Percentiles rank a stretch among this genome's conserved stretches.
Evolutionary conservation across 2,797 vertebrate species (phyloP).

Genomic region (Limosa lapponica): DNA sequence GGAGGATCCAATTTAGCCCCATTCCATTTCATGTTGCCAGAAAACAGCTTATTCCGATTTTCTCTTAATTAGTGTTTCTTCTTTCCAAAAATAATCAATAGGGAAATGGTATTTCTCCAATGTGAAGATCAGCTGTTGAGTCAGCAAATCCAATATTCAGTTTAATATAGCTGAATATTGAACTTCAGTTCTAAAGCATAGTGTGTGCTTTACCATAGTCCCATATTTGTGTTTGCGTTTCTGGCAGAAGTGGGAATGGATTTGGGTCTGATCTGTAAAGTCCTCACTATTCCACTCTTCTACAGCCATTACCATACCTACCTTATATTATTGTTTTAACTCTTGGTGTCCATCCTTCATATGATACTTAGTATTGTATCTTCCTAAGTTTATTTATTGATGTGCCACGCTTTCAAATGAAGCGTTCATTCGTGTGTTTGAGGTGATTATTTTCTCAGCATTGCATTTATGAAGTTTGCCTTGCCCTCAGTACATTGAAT

Average conservation of each 20-base stretch:
- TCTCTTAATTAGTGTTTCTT: background rate
- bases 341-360: background rate
- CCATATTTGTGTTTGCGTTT: background rate
- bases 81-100: background rate
- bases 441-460: background rate
- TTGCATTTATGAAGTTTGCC: slow-evolving; percentile 33
- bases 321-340: background rate
- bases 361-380: background rate
- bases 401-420: background rate
- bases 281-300: background rate
- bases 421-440: background rate
- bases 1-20: background rate
- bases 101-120: background rate
- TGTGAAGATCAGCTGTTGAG: background rate
- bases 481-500: background rate
- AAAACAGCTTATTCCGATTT: background rate
- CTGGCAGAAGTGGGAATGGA: background rate
- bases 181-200: background rate
- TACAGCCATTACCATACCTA: background rate
- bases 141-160: background rate
- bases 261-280: background rate
- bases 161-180: background rate
- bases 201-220: background rate
- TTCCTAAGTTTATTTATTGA: slow-evolving; percentile 34
- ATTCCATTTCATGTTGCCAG: slow-evolving; percentile 26